Evolutionary conservation across 2,113 vertebrate genomes (phyloP).

Genomic region (Psilopogon haemacephalus): DNA sequence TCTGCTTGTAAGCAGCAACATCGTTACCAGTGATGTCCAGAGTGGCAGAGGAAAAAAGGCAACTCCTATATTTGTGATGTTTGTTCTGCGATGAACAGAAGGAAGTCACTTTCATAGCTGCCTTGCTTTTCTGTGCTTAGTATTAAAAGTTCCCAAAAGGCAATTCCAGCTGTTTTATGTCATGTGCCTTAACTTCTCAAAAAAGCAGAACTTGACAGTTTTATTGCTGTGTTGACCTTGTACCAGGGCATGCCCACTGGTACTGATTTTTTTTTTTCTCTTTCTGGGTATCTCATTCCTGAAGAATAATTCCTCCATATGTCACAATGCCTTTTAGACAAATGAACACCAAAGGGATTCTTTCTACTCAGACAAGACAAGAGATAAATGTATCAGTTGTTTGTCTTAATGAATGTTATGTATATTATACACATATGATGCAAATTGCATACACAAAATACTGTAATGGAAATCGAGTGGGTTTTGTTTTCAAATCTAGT

Average conservation of each 20-base stretch:
- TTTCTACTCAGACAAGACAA: neutral
- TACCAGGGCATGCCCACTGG: neutral
- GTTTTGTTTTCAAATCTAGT: neutral
- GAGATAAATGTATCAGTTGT: neutral
- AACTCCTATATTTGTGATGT: neutral
- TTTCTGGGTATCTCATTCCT: neutral
- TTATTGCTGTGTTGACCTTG: neutral
- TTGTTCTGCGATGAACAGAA: neutral
- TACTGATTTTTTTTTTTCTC: neutral
- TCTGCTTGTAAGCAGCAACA: neutral
- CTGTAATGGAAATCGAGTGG: neutral
- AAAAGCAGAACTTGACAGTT: neutral
- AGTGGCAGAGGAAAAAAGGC: neutral
- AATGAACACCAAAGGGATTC: neutral
- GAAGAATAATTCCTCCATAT: neutral
- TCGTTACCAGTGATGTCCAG: neutral
- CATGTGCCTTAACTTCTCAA: neutral
- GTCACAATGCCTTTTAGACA: neutral
- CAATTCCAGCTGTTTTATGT: neutral
- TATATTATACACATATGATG: neutral
- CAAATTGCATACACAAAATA: neutral
- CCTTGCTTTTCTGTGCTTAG: neutral
- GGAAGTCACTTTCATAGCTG: neutral
- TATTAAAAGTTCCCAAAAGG: neutral
- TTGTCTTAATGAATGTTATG: neutral